Evolutionary conservation across 2,888 invertebrate genomes (phyloP).

Genomic region (Sarcophaga carnaria): DNA sequence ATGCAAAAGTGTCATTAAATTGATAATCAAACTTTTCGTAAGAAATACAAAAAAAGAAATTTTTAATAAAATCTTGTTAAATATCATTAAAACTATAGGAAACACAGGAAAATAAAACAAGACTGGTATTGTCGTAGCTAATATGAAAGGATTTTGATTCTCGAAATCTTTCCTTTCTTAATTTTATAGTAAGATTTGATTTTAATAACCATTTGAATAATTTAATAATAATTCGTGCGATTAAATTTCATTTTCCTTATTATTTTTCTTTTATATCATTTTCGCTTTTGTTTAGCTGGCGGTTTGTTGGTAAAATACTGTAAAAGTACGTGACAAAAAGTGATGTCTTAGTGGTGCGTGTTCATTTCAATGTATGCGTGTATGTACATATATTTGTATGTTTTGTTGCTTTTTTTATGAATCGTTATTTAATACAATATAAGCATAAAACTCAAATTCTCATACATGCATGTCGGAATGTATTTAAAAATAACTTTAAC

Average conservation of each 20-base stretch:
- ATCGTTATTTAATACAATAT: neutral
- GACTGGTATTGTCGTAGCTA: too few species aligned
- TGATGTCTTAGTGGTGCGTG: conserved; percentile 36
- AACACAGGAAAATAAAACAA: too few species aligned
- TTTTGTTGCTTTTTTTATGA: neutral
- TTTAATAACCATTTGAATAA: conserved; percentile 4
- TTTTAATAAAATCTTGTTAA: too few species aligned
- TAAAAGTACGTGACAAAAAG: conserved; percentile 37
- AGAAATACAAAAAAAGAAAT: too few species aligned
- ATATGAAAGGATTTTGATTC: too few species aligned
- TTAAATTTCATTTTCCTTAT: neutral
- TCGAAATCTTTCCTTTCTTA: too few species aligned
- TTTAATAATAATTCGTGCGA: conserved; percentile 10
- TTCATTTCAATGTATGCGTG: neutral
- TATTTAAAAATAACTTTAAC: conserved; percentile 37
- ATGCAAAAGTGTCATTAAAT: conserved; percentile 26
- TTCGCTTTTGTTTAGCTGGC: neutral
- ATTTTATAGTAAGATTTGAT: neutral
- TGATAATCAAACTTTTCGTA: neutral
- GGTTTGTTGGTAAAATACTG: conserved; percentile 19
- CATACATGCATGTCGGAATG: neutral
- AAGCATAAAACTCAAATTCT: too few species aligned
- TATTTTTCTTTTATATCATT: neutral
- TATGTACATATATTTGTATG: too few species aligned
- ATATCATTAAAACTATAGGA: too few species aligned